A percentile compares a stretch with the other conserved stretches of the same genome.
Evolutionary conservation across 2,888 invertebrate species (phyloP).

Genomic region (Seladonia tumulorum): DNA sequence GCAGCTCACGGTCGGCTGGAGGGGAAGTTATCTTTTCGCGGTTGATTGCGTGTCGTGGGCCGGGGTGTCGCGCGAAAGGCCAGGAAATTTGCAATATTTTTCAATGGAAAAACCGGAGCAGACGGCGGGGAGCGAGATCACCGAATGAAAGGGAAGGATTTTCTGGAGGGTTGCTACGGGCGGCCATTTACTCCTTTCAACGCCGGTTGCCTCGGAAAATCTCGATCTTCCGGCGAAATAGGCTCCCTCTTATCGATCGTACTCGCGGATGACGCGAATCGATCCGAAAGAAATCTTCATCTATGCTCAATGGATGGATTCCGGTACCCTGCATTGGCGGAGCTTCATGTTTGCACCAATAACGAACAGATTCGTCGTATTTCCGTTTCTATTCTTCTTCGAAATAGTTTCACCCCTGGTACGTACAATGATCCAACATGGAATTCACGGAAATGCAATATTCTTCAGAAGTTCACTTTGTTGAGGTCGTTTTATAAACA

Average conservation of each 20-base stretch:
- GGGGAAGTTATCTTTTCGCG: conserved; percentile 66
- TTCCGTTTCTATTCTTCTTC: neutral
- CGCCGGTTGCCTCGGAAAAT: conserved; percentile 32
- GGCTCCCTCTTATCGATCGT: conserved; percentile 36
- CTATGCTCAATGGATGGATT: neutral
- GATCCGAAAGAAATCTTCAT: neutral
- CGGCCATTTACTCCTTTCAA: conserved; percentile 65
- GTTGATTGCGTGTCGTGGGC: conserved; percentile 58
- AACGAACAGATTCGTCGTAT: neutral
- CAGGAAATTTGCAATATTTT: conserved; percentile 78
- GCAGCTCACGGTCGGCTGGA: conserved; percentile 29
- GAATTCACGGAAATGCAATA: neutral
- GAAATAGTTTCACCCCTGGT: neutral
- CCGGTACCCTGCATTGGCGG: neutral
- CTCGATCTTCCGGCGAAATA: conserved; percentile 37
- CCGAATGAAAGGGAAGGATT: conserved; percentile 65
- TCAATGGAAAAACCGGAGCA: conserved; percentile 65
- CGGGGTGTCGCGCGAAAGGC: conserved; percentile 52
- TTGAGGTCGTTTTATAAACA: neutral
- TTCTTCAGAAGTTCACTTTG: neutral
- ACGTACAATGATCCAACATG: neutral
- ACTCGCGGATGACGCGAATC: neutral
- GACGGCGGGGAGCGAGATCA: conserved; percentile 19
- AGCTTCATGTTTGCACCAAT: neutral
- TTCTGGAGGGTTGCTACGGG: conserved; percentile 41